Percentiles rank a stretch among this genome's conserved stretches.
Evolutionary conservation across 2,888 invertebrate genomes (phyloP).

Genomic region (Cerceris ruficornis): DNA sequence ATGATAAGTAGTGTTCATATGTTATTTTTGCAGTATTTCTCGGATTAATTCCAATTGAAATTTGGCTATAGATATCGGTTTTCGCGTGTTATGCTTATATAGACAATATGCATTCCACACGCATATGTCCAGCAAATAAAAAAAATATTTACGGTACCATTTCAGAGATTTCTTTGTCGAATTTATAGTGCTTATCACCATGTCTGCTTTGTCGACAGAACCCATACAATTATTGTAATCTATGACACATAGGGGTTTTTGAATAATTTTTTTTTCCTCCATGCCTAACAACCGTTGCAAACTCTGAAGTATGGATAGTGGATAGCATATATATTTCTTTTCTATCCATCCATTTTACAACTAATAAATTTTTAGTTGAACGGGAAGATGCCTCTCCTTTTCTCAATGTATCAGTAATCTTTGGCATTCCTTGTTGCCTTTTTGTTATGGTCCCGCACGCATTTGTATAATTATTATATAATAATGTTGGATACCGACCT

Average conservation of each 20-base stretch:
- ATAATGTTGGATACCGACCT: no score
- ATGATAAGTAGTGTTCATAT: slow-evolving; percentile 16
- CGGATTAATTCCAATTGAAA: slow-evolving; percentile 47
- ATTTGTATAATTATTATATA: slow-evolving; percentile 25
- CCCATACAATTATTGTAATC: slow-evolving; percentile 44
- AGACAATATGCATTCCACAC: slow-evolving; percentile 41
- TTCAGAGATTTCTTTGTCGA: slow-evolving; percentile 30
- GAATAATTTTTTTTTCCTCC: slow-evolving; percentile 38
- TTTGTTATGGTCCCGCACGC: slow-evolving; percentile 21
- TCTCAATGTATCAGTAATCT: slow-evolving; percentile 7
- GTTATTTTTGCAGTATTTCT: slow-evolving; percentile 47
- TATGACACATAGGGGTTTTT: slow-evolving; percentile 40
- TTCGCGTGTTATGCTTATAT: slow-evolving; percentile 33
- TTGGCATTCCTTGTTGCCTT: slow-evolving; percentile 30
- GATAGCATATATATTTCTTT: slow-evolving; percentile 46
- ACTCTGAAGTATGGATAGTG: slow-evolving; percentile 42
- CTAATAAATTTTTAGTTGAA: slow-evolving; percentile 44
- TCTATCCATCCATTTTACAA: slow-evolving; percentile 43
- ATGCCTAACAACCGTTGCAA: slow-evolving; percentile 36
- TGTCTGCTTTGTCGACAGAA: slow-evolving; percentile 39
- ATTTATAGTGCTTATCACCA: slow-evolving; percentile 38
- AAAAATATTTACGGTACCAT: slow-evolving; percentile 46
- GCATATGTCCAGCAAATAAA: slow-evolving; percentile 46
- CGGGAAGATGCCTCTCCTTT: slow-evolving; percentile 37
- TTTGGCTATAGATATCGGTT: slow-evolving; percentile 35